phyloP scores from a whole-genome alignment of 64 coral and sea anemone species.

The Cladopsammia gracilis region DNA sequence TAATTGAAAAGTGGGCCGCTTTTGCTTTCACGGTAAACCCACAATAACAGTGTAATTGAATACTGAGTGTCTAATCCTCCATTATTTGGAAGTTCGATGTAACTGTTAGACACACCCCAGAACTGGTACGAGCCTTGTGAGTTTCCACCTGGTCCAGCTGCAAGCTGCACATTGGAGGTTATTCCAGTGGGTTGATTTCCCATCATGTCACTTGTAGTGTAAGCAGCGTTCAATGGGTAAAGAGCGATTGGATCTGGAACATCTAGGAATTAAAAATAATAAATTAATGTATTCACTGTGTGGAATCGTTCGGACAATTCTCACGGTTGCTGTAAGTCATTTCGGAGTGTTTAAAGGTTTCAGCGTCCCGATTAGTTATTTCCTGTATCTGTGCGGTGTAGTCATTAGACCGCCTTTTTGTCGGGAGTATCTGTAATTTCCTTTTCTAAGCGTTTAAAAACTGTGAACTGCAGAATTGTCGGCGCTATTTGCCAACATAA shows the following conservation, averaged over 20 bases:
- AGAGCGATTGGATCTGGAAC: conserved; percentile 56
- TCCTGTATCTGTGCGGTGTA: too few species aligned
- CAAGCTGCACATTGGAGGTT: conserved; percentile 52
- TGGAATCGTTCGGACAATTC: too few species aligned
- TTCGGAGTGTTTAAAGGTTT: too few species aligned
- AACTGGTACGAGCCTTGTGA: conserved; percentile 75
- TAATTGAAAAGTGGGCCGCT: conserved; percentile 80
- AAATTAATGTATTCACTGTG: background rate
- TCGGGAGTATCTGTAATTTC: too few species aligned
- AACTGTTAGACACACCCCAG: conserved; percentile 56
- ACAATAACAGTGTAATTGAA: conserved; percentile 77
- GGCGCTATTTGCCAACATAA: too few species aligned
- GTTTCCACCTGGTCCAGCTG: conserved; percentile 63
- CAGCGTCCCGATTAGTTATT: too few species aligned
- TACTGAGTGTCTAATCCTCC: conserved; percentile 78
- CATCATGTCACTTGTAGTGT: conserved; percentile 50
- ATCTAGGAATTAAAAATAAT: background rate
- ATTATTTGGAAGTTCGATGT: conserved; percentile 80
- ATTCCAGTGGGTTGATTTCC: conserved; percentile 52
- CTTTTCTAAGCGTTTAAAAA: too few species aligned
- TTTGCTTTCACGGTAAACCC: conserved; percentile 77
- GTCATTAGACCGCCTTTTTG: too few species aligned
- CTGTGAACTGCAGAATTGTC: too few species aligned
- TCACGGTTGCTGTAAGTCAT: too few species aligned
- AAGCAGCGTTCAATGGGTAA: conserved; percentile 73